Evolutionary conservation across 2,888 invertebrate species (phyloP).

Genomic region (Epirrita christyi): DNA sequence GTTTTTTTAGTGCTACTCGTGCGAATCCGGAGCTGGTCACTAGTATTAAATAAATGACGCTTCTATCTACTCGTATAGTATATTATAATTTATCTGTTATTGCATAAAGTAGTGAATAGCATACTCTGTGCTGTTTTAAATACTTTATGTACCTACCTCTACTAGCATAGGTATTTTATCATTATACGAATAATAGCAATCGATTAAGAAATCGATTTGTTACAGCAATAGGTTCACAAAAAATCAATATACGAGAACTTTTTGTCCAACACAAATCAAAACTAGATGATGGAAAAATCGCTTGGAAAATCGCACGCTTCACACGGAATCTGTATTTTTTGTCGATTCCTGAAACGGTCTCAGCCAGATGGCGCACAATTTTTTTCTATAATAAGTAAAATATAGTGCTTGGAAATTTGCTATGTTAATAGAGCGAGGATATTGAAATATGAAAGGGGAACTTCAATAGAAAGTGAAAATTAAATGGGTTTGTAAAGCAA

Average conservation of each 20-base stretch:
- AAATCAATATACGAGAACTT: too few species aligned
- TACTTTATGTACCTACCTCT: constrained; percentile 27
- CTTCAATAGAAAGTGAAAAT: constrained; percentile 15
- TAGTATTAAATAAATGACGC: too few species aligned
- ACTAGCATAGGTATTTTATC: too few species aligned
- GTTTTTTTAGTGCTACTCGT: too few species aligned
- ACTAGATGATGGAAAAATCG: constrained; percentile 26
- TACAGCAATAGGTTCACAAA: too few species aligned
- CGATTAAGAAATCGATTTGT: too few species aligned
- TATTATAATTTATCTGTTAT: too few species aligned
- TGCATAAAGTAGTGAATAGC: background rate
- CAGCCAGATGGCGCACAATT: constrained; percentile 26
- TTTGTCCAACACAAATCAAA: constrained; percentile 29
- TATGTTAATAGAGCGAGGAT: constrained; percentile 15
- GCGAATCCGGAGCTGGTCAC: too few species aligned
- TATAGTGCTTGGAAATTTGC: constrained; percentile 24
- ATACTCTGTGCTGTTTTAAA: constrained; percentile 8
- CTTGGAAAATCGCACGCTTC: constrained; percentile 21
- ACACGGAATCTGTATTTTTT: constrained; percentile 30
- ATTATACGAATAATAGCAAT: too few species aligned
- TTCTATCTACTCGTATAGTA: too few species aligned
- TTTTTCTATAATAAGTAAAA: constrained; percentile 31
- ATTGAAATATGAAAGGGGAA: constrained; percentile 28
- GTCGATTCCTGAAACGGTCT: constrained; percentile 26
- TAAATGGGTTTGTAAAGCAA: background rate